Percentiles rank a stretch among this genome's conserved stretches.
Conservation (phyloP, 2,797 vertebrate species). For the Chelmon rostratus region DNA sequence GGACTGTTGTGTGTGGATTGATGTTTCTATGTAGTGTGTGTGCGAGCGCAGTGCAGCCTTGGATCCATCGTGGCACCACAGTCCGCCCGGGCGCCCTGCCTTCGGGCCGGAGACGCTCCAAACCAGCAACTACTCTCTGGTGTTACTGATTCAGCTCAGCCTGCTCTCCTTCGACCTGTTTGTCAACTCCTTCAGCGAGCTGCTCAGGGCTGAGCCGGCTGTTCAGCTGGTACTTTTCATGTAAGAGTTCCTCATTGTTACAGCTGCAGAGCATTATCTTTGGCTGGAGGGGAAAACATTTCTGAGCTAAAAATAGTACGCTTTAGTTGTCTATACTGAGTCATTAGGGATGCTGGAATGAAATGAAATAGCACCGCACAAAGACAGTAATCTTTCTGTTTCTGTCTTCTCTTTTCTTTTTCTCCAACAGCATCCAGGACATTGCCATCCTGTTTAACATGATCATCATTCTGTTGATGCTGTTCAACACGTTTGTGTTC, state of each 20-base stretch:
- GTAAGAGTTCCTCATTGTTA: constrained; percentile 76
- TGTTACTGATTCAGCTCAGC: constrained; percentile 92
- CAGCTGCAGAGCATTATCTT: constrained; percentile 9
- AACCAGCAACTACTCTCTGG: constrained; percentile 93
- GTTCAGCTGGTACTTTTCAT: constrained; percentile 94
- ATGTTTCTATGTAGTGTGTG: constrained; percentile 71
- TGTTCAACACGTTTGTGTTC: constrained; percentile 97
- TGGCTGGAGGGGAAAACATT: neutral
- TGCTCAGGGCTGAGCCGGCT: constrained; percentile 88
- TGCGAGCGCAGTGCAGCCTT: constrained; percentile 72
- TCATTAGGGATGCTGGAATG: constrained; percentile 7
- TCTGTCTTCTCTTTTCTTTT: neutral
- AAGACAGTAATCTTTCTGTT: constrained; percentile 6
- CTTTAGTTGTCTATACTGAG: neutral
- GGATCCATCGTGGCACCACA: constrained; percentile 81
- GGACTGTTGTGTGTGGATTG: constrained; percentile 24
- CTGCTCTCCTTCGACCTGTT: constrained; percentile 93
- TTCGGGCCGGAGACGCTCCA: constrained; percentile 88
- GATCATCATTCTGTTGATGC: constrained; percentile 96
- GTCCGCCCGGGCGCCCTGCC: constrained; percentile 74
- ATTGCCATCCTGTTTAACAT: constrained; percentile 92
- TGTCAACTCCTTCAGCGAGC: constrained; percentile 95
- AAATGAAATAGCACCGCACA: constrained; percentile 1
- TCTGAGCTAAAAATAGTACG: neutral
- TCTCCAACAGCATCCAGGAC: constrained; percentile 89